These are phyloP conservation scores for Gnathonemus longibarbis DNA, from an alignment of 2,113 vertebrate genomes.

Conservation along the genomic window DNA sequence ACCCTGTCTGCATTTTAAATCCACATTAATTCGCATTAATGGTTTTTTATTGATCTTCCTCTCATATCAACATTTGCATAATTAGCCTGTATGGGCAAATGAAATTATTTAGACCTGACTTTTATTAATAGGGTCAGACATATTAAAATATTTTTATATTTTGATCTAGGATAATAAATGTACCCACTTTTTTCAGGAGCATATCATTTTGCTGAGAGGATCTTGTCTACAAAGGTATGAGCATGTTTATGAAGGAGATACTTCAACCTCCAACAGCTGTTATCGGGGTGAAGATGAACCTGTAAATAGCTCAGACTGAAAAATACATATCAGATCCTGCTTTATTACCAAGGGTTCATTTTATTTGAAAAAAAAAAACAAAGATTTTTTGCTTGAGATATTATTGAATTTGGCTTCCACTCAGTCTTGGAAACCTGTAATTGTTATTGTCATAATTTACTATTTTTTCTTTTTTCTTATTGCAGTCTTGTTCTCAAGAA, in stretches of 20 bases:
- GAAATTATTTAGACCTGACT: not conserved
- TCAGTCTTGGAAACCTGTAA: conserved; percentile 54
- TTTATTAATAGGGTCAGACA: not conserved
- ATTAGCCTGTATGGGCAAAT: not conserved
- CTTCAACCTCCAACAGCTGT: not conserved
- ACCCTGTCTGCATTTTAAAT: not conserved
- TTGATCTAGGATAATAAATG: not conserved
- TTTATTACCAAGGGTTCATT: conserved; percentile 58
- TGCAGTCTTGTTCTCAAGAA: conserved; percentile 62
- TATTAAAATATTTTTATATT: not conserved
- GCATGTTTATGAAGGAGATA: not conserved
- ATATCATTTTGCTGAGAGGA: not conserved
- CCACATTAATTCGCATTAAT: not conserved
- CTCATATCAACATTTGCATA: not conserved
- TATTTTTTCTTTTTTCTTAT: conserved; percentile 48
- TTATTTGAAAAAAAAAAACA: conserved; percentile 36
- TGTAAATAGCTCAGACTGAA: conserved; percentile 52
- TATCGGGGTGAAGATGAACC: conserved; percentile 31
- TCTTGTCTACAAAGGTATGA: not conserved
- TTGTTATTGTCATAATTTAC: conserved; percentile 57
- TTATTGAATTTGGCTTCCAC: conserved; percentile 57
- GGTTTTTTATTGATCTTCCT: not conserved
- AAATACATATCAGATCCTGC: conserved; percentile 52
- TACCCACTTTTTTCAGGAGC: not conserved
- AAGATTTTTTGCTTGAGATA: conserved; percentile 56